Evolutionary conservation across 2,797 vertebrate species (phyloP).

Genomic region (Lagorchestes hirsutus): DNA sequence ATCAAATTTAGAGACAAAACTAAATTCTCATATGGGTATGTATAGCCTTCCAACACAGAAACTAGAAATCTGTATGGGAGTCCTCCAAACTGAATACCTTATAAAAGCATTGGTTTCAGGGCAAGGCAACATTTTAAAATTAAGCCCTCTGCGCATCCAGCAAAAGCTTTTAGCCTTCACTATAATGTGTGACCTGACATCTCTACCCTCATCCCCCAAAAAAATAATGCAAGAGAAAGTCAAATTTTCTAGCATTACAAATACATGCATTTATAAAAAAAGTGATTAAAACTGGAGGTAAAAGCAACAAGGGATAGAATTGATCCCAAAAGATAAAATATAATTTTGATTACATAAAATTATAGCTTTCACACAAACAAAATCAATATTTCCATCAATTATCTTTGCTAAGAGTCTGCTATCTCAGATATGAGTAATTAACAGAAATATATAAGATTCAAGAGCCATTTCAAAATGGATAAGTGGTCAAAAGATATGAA

Average conservation of each 20-base stretch:
- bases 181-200: background rate
- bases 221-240: background rate
- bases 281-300: background rate
- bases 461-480: background rate
- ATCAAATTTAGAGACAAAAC: constrained; percentile 44
- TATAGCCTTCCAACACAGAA: background rate
- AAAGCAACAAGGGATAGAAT: background rate
- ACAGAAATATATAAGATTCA: background rate
- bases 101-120: background rate
- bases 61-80: background rate
- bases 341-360: background rate
- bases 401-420: background rate
- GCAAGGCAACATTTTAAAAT: background rate
- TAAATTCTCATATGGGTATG: background rate
- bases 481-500: background rate
- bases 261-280: background rate
- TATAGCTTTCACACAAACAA: background rate
- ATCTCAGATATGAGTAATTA: background rate
- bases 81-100: background rate
- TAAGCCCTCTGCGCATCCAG: background rate
- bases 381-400: background rate
- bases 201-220: background rate
- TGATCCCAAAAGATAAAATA: background rate
- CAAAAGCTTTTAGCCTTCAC: background rate
- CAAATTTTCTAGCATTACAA: background rate